Evolutionary conservation across 2,888 invertebrate genomes (phyloP), one percentile per base, ranked within the genome.

Genomic region (Bombylius discolor): DNA sequence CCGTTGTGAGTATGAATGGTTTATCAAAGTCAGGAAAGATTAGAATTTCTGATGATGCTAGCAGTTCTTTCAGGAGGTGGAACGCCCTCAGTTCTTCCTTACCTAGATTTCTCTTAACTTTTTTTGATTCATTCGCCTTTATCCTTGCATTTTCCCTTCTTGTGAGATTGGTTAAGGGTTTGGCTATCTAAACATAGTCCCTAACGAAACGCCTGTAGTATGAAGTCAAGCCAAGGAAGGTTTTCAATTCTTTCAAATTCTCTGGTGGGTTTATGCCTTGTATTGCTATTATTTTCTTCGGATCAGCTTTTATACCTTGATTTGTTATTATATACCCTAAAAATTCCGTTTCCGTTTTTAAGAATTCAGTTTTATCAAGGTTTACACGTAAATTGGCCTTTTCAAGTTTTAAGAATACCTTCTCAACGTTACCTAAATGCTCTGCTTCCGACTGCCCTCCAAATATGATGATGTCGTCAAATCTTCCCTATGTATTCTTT

Each of bases 161-260:
- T 31, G 51, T 51, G 7, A 51, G 12, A 13, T 42, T 51, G 3
- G 51, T 42, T 12, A 51, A 13, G 11, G 44, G 32, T 7, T 51
- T 51, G 0, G 60, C 61, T n/a, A 57, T 52, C 46, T 56, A 54
- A 4, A 57, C 60, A 44, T 58, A 62, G 34, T 63, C 58, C 7
- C 51, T 54, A 1, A 61, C 59, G 47, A 62, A 62, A 3, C 51
- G 45, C 33, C 51, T 7, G n/a, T 51, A 51, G 6, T 51, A 51
- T 14, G 44, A 42, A 44, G 31, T 44, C 9, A 51, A 36, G 4
- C 44, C 45, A 5, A 51, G 13, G n/a, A 45, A 45, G 7, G 9
- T 33, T 13, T 51, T 51, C 13, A 51, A 14, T 32, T 45, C 45
- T 45, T 51, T 44, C 8, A 49, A 32, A 13, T 11, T 44, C 4